Evolutionary conservation across 2,797 vertebrate genomes (phyloP), one percentile per base, ranked within the genome.

Genomic region (Geotrypetes seraphini): DNA sequence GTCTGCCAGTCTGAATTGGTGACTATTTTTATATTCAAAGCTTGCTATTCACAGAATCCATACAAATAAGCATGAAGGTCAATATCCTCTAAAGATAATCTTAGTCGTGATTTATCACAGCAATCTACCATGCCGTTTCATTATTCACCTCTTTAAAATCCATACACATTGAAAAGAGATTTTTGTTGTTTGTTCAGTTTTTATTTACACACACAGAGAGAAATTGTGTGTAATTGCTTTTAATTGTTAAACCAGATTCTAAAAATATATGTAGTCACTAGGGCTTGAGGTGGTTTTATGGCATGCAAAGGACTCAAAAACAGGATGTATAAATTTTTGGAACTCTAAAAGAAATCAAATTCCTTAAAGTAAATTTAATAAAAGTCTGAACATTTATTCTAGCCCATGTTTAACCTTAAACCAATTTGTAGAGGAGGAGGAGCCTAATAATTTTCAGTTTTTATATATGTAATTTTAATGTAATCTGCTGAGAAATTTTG

Each of bases 41-140:
- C 28, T 6, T 5, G 3, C 57, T 81, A 65, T 71, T 77, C 70
- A 69, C 68, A 78, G 59, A 51, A 59, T 16, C 34, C 33, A 33
- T 35, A 42, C 57, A 55, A 61, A 44, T 49, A 53, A 49, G 40
- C 45, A 23, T 31, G 12, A 21, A 33, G 47, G 58, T 73, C 54
- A n/a, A 34, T 49, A 52, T 59, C 49, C 63, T 35, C 49, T 48
- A 53, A 62, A 67, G 50, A 57, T 66, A 69, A 61, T 34, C 41
- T 50, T 50, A 38, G 43, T 60, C 12, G 16, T 66, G 50, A 64
- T 60, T 58, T 66, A 66, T 64, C 55, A 73, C 46, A 66, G 47
- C 55, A 51, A 53, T 54, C 25, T 57, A 41, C 33, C 19, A 30
- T 52, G 38, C 58, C 30, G 65, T 63, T 47, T 63, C 43, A 41